Conservation (phyloP, 2,888 invertebrate species). For the Mechanitis messenoides region DNA sequence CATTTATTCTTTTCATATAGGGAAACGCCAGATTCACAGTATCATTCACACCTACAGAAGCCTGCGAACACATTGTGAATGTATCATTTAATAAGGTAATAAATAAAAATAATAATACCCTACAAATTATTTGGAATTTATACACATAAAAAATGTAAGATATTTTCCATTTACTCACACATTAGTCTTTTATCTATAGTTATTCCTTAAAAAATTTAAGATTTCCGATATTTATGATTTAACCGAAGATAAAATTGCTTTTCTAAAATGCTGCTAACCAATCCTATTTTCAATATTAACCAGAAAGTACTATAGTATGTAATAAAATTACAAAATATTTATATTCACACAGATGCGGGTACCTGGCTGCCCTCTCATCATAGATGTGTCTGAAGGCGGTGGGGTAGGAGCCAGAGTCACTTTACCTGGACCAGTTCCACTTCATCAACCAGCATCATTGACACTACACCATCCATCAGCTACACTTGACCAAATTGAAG, state of each 20-base stretch:
- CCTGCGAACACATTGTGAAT: constrained; percentile 95
- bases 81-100: constrained; percentile 96
- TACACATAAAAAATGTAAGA: no score
- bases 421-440: constrained; percentile 82
- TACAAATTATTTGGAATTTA: no score
- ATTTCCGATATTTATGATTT: no score
- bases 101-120: neutral
- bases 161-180: no score
- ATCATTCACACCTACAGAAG: constrained; percentile 95
- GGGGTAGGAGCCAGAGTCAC: constrained; percentile 83
- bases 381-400: constrained; percentile 79
- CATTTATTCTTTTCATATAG: constrained; percentile 42
- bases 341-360: constrained; percentile 75
- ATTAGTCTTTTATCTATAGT: no score
- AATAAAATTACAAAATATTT: neutral
- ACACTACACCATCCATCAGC: constrained; percentile 89
- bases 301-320: no score
- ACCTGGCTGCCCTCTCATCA: constrained; percentile 93
- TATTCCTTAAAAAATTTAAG: no score
- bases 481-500: constrained; percentile 94
- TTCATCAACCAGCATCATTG: constrained; percentile 82
- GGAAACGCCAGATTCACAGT: constrained; percentile 89
- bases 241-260: no score
- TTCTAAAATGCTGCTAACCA: no score
- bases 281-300: no score